Conservation (phyloP, 2,113 vertebrate genomes). For the Albula glossodonta region DNA sequence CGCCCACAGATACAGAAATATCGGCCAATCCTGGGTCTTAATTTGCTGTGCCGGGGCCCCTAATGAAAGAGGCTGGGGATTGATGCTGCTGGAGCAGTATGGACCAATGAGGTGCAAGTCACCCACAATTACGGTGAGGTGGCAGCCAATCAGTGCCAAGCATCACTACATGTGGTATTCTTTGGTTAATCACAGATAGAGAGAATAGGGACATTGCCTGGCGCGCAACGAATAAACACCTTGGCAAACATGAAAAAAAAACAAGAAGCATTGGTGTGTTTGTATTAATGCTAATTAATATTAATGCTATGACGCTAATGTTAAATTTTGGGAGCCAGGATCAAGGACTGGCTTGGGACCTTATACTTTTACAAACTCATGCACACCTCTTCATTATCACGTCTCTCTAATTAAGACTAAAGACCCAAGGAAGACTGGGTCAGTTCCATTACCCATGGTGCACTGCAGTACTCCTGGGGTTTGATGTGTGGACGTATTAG, state of each 20-base stretch:
- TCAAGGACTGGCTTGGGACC: too few relatives aligned
- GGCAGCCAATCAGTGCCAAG: background rate
- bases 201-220: too few relatives aligned
- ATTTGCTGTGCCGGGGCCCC: background rate
- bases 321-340: too few relatives aligned
- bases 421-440: background rate
- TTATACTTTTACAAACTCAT: background rate
- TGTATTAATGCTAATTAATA: too few relatives aligned
- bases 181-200: too few relatives aligned
- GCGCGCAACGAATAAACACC: too few relatives aligned
- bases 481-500: background rate
- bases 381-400: background rate
- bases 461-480: background rate
- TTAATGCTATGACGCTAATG: too few relatives aligned
- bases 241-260: too few relatives aligned
- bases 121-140: background rate
- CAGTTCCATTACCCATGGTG: background rate
- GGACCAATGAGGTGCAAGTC: background rate
- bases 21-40: background rate
- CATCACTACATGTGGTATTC: background rate
- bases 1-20: background rate
- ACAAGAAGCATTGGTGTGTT: too few relatives aligned
- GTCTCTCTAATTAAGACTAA: background rate
- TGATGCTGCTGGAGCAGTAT: background rate
- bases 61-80: background rate